Conservation (phyloP, 2,888 invertebrate genomes). For the Harpagoxenus sublaevis region DNA sequence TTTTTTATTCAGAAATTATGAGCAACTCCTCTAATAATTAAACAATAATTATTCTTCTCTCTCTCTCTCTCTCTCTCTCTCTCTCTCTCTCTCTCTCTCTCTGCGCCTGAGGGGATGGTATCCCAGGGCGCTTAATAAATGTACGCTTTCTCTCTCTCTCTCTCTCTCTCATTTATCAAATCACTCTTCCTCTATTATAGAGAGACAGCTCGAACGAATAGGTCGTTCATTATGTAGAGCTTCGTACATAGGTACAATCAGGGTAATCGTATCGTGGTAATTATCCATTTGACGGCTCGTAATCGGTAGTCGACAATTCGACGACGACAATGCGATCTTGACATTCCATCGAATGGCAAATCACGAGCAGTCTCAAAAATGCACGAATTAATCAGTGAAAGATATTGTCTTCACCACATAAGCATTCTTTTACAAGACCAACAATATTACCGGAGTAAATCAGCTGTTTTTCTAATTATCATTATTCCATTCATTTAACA, state of each 20-base stretch:
- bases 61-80: constrained; percentile 27
- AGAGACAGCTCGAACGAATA: constrained; percentile 52
- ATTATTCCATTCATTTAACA: not conserved
- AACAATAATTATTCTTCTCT: constrained; percentile 69
- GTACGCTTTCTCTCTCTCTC: constrained; percentile 22
- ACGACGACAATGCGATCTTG: constrained; percentile 69
- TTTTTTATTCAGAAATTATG: not conserved
- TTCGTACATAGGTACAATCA: constrained; percentile 63
- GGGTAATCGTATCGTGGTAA: constrained; percentile 79
- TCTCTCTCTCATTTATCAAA: constrained; percentile 48
- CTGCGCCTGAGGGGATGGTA: not conserved
- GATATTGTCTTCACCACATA: not conserved
- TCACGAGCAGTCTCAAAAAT: not conserved
- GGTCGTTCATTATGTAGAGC: constrained; percentile 75
- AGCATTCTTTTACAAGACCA: not conserved
- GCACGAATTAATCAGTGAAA: not conserved
- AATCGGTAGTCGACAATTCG: constrained; percentile 68
- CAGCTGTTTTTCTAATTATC: not conserved
- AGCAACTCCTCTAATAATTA: constrained; percentile 65
- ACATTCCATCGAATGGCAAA: constrained; percentile 65
- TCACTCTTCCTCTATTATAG: constrained; percentile 50
- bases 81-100: constrained; percentile 36
- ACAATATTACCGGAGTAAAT: not conserved
- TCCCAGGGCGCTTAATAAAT: too few species aligned
- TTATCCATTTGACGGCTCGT: constrained; percentile 80